Percentiles rank a stretch among this genome's conserved stretches.
These are phyloP conservation scores for Ranitomeya imitator DNA, from an alignment of 2,113 vertebrate genomes.

Conservation along the genomic window DNA sequence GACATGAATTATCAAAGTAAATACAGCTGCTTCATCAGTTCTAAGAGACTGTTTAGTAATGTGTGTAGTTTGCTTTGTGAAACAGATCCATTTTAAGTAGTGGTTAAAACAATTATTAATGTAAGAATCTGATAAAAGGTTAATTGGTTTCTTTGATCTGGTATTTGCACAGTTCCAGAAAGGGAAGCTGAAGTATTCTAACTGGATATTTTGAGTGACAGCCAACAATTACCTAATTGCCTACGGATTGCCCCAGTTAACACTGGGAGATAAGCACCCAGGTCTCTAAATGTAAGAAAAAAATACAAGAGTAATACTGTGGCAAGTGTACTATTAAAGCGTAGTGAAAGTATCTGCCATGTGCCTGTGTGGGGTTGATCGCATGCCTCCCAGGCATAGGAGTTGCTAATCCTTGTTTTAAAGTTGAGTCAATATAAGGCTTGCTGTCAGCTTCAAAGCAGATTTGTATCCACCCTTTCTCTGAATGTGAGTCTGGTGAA, in stretches of 20 bases:
- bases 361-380: not conserved
- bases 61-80: too few relatives aligned
- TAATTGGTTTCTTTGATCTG: not conserved
- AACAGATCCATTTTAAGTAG: not conserved
- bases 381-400: constrained; percentile 39
- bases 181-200: constrained; percentile 3
- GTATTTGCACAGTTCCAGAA: not conserved
- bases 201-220: constrained; percentile 31
- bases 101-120: not conserved
- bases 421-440: constrained; percentile 36
- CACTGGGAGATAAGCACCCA: constrained; percentile 18
- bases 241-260: constrained; percentile 27
- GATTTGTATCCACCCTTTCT: constrained; percentile 37
- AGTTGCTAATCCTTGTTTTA: constrained; percentile 39
- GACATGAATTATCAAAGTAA: too few relatives aligned
- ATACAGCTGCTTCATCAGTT: too few relatives aligned
- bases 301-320: not conserved
- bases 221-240: constrained; percentile 40
- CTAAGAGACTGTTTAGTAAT: too few relatives aligned
- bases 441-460: constrained; percentile 41
- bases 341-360: constrained; percentile 34
- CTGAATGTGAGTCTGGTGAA: not conserved
- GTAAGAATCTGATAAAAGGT: not conserved
- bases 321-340: constrained; percentile 25
- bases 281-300: not conserved